Percentiles rank a stretch among this genome's conserved stretches.
phyloP scores from a whole-genome alignment of 2,797 vertebrate genomes.

The Nyctibius grandis region DNA sequence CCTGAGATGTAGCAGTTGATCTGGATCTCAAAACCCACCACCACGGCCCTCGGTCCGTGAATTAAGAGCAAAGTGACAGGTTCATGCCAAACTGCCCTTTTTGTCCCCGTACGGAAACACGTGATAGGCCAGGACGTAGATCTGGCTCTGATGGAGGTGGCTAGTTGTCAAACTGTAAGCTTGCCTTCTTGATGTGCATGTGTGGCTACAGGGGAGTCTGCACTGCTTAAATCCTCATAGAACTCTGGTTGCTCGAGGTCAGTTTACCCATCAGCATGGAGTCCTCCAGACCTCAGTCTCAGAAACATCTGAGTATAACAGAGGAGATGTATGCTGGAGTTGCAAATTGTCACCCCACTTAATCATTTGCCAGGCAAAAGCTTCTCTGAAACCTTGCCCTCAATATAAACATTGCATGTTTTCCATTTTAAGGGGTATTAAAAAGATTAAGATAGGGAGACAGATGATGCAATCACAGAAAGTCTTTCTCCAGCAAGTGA shows the following conservation, averaged over 20 bases:
- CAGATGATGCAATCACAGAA: background rate
- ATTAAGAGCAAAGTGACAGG: background rate
- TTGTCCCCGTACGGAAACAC: fast-evolving
- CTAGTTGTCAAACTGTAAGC: background rate
- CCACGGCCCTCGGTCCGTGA: background rate
- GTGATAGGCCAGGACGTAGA: fast-evolving
- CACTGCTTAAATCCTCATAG: background rate
- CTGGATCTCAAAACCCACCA: background rate
- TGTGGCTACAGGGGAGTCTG: background rate
- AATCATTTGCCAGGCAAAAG: background rate
- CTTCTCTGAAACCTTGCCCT: background rate
- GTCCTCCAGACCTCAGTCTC: background rate
- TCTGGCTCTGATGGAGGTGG: background rate
- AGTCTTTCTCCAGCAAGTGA: background rate
- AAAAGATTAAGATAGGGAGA: background rate
- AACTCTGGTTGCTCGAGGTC: background rate
- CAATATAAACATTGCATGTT: background rate
- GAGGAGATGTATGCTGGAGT: background rate
- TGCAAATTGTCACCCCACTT: background rate
- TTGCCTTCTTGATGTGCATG: background rate
- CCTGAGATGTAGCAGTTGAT: background rate
- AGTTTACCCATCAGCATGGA: fast-evolving
- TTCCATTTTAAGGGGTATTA: background rate
- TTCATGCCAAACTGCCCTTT: background rate
- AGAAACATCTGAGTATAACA: background rate